Conservation (phyloP, 1,140 invertebrate species). For the Formica selysi region DNA sequence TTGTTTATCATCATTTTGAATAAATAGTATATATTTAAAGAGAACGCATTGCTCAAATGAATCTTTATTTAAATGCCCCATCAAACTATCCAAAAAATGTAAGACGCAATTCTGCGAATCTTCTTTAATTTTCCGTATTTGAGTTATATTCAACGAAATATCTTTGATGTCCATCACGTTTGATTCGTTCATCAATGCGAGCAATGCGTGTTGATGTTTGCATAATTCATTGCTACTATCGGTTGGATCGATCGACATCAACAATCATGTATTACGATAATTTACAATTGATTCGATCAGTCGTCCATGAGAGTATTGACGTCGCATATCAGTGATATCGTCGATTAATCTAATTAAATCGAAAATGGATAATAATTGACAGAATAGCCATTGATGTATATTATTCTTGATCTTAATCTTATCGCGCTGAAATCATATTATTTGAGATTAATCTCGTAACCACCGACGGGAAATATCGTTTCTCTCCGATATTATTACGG, state of each 20-base stretch:
- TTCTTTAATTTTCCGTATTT: constrained; percentile 9
- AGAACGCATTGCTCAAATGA: not conserved
- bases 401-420: not conserved
- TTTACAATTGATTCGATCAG: constrained; percentile 3
- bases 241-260: not conserved
- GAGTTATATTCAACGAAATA: not conserved
- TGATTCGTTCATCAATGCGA: not conserved
- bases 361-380: not conserved
- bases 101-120: not conserved
- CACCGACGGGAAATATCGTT: not conserved
- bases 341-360: constrained; percentile 1
- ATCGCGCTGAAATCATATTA: not conserved
- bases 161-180: not conserved
- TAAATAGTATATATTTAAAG: not conserved
- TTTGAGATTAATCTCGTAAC: not conserved
- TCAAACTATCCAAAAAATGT: not conserved
- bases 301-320: not conserved
- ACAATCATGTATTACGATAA: not conserved
- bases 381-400: not conserved
- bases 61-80: not conserved
- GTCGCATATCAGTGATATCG: not conserved
- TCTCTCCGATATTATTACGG: not conserved
- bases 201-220: not conserved
- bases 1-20: not conserved
- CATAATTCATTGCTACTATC: not conserved